Evolutionary conservation across 30 jellyfish, hydroid and myxozoan genomes (phyloP).

Genomic region (Turritopsis rubra): DNA sequence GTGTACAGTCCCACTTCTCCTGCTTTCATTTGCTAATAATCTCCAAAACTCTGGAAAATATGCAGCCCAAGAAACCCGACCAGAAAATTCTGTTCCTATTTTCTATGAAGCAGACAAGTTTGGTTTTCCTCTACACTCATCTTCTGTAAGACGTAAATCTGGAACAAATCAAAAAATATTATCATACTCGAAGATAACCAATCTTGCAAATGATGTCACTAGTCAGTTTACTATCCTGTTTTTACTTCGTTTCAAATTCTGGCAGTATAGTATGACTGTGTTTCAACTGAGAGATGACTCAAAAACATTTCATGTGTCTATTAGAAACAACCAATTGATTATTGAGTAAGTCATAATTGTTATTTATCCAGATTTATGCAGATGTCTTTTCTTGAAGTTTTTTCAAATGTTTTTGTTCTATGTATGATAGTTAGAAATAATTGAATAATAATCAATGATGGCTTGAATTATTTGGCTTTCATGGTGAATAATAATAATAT

Average conservation of each 20-base stretch:
- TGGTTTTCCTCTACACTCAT: background rate
- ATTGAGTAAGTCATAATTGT: background rate
- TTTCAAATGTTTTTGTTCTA: too few species aligned
- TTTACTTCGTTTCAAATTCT: background rate
- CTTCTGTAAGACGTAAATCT: background rate
- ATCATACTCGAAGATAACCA: background rate
- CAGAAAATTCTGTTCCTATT: background rate
- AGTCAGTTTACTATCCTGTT: background rate
- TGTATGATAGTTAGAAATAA: too few species aligned
- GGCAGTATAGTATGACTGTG: background rate
- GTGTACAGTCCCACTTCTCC: background rate
- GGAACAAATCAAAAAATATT: background rate
- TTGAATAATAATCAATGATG: too few species aligned
- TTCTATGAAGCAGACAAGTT: background rate
- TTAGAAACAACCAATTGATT: background rate
- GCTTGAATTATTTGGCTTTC: too few species aligned
- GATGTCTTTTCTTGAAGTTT: too few species aligned
- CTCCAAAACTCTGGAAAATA: background rate
- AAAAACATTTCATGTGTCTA: background rate
- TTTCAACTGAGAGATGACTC: background rate
- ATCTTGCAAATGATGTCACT: background rate
- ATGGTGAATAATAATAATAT: too few species aligned
- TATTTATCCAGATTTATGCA: too few species aligned
- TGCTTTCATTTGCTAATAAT: background rate
- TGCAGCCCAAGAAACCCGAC: background rate